Conservation (phyloP, 2,797 vertebrate species). For the Tolypeutes matacus region DNA sequence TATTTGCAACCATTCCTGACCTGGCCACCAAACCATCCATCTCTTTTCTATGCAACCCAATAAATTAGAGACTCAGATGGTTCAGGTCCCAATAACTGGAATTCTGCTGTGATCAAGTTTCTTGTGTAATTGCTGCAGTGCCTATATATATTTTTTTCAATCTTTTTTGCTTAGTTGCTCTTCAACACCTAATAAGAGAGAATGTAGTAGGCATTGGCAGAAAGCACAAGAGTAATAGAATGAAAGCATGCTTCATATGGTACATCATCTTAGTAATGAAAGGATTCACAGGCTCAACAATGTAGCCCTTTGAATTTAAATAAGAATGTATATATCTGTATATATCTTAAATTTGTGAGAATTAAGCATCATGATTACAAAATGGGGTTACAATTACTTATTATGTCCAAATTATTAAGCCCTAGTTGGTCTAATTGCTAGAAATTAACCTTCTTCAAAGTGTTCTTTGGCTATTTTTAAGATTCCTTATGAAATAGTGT, state of each 20-base stretch:
- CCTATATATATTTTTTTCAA: not conserved
- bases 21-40: not conserved
- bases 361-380: not conserved
- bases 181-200: not conserved
- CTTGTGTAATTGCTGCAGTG: not conserved
- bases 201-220: not conserved
- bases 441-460: not conserved
- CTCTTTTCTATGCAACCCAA: not conserved
- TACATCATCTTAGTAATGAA: not conserved
- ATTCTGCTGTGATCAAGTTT: not conserved
- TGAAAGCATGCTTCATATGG: not conserved
- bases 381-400: not conserved
- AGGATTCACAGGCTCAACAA: not conserved
- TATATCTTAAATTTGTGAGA: not conserved
- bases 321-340: not conserved
- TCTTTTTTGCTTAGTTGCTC: not conserved
- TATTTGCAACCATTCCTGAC: not conserved
- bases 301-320: conserved; percentile 27
- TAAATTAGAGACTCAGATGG: not conserved
- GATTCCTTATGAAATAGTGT: not conserved
- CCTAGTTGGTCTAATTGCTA: not conserved
- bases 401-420: not conserved
- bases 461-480: not conserved
- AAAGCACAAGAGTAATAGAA: not conserved
- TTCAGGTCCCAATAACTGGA: not conserved